Conservation (phyloP, 2,888 invertebrate species). For the Caenorhabditis zanzibari region DNA sequence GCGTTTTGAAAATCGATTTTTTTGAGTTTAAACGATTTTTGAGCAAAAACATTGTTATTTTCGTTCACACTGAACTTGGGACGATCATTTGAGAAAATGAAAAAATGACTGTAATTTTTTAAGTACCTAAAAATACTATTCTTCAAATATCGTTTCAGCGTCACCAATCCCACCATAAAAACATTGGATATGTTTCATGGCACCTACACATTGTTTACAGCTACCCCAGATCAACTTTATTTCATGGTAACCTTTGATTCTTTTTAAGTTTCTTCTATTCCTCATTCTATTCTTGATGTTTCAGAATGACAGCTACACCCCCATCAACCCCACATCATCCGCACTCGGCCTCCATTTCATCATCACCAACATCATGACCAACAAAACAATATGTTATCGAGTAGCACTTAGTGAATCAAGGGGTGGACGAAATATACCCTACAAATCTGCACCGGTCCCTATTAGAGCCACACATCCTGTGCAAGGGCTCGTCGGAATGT, state of each 20-base stretch:
- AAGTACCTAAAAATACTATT: no score
- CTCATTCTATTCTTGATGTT: not conserved
- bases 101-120: no score
- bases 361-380: conserved; percentile 50
- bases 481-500: conserved; percentile 69
- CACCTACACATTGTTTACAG: conserved; percentile 79
- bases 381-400: conserved; percentile 67
- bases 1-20: no score
- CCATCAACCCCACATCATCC: conserved; percentile 56
- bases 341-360: conserved; percentile 71
- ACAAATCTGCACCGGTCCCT: conserved; percentile 78
- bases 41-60: no score
- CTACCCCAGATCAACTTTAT: conserved; percentile 50
- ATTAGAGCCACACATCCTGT: conserved; percentile 75
- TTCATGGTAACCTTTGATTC: conserved; percentile 16
- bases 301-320: conserved; percentile 52
- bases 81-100: no score
- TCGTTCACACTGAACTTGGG: no score
- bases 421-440: conserved; percentile 70
- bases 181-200: conserved; percentile 80
- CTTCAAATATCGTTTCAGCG: conserved; percentile 52
- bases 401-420: conserved; percentile 74
- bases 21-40: no score
- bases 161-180: conserved; percentile 70
- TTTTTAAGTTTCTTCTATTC: not conserved